Evolutionary conservation across 1,140 invertebrate genomes (phyloP), one percentile per base, ranked within the genome.

Genomic region (Condylostylus longicornis): DNA sequence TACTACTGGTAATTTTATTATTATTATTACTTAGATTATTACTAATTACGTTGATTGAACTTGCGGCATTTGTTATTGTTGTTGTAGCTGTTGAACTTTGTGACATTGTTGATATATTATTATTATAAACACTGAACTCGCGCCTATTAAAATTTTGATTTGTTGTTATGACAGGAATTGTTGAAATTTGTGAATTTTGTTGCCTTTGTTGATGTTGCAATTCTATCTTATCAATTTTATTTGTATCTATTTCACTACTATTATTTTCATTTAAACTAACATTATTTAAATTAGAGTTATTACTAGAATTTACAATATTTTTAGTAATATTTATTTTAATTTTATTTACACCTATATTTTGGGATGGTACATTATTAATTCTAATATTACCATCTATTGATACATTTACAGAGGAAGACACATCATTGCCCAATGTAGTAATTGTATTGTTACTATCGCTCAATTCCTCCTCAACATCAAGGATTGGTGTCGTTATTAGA

Each of bases 261-360:
- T 35, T 50, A n/a, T 30, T 32, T 49, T 48, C 37, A 42, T 44
- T 46, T 55, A 50, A 46, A 51, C 58, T 21, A 21, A 30, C 5
- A 10, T 34, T 28, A 14, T 54, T 4, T 57, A 38, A 27, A 42
- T 43, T 27, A 42, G 48, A 4, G 53, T 44, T 46, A 28, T 56
- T 47, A 8, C 45, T 37, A 36, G 47, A 39, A 54, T 48, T 47
- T 64, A 63, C 42, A 65, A 74, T 51, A 13, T 74, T 65, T 57
- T 81, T 79, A 41, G 73, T 75, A 43, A 84, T 84, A 63, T 84
- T 87, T 52, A 87, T 82, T 49, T 81, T 79, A 41, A 87, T 85
- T 49, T 71, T 74, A 38, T 70, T 70, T 40, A 64, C 49, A 23
- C 63, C 63, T 19, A 69, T 53, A 18, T 69, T 59, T 23, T 69